Base-by-base conservation (phyloP, 1,140 invertebrate species). In the Sinella curviseta region DNA sequence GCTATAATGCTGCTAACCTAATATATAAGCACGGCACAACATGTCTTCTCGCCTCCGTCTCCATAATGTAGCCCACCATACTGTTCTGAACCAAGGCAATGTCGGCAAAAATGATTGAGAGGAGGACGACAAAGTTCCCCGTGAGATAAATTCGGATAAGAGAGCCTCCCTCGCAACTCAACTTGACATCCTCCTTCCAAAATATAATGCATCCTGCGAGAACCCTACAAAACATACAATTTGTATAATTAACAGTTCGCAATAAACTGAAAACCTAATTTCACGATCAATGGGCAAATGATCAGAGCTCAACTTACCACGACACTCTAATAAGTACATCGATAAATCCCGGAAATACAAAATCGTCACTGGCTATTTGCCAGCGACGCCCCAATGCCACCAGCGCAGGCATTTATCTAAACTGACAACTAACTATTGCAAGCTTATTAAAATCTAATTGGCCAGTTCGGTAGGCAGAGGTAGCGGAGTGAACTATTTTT, bases 291-390 rank as follows among this genome's bases (percentile, higher is more conserved):
- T 12, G 28, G 54, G 31, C 33, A 36, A 8, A 76, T 34, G 55
- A 39, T 48, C 20, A 54, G 24, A 70, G 1, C 8, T 8, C 26
- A 30, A 31, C 88, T 89, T 88, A 93, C 92, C 92, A 94, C 84
- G 92, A 87, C 82, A 92, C 87, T 83, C 92, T 88, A 84, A 93
- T 90, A 73, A 91, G 89, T 78, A 93, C 89, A 88, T 94, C 92
- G 85, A 93, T 92, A 74, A 93, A 88, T 84, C 92, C 92, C 2
- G 92, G 92, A 85, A 93, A 93, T n/a, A 94, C 92, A 77, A 93
- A 90, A 85, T 94, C 92, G 86, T 94, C 92, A 70, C 91, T 92
- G 83, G 91, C 92, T 77, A 91, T 91, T 82, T 93, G 89, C 92
- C 92, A 94, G 89, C 93, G 93, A 85, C 92, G 89, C 84, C 92